Percentiles rank a stretch among this genome's conserved stretches.
phyloP scores from a whole-genome alignment of 2,888 invertebrate genomes.

The Lymantria monacha region DNA sequence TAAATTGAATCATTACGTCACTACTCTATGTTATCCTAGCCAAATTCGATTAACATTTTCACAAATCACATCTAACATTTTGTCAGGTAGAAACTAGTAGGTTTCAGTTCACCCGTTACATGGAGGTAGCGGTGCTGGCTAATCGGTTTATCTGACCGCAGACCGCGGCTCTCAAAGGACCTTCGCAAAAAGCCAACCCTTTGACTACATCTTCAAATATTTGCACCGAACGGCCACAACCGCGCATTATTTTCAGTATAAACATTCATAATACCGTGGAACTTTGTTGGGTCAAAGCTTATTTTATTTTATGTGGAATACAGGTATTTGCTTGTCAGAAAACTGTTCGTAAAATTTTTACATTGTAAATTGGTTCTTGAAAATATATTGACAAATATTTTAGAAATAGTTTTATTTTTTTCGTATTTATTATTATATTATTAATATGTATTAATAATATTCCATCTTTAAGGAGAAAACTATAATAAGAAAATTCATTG shows the following conservation, averaged over 20 bases:
- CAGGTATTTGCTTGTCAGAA: slow-evolving; percentile 27
- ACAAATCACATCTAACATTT: slow-evolving; percentile 15
- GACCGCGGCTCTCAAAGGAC: slow-evolving; percentile 70
- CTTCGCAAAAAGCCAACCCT: slow-evolving; percentile 71
- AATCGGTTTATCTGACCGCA: slow-evolving; percentile 79
- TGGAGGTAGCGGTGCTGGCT: slow-evolving; percentile 34
- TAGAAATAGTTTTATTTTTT: background rate
- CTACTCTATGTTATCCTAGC: background rate
- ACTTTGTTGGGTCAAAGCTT: slow-evolving; percentile 54
- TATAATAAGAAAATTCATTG: background rate
- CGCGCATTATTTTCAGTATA: slow-evolving; percentile 77
- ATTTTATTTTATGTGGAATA: slow-evolving; percentile 46
- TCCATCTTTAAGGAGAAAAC: background rate
- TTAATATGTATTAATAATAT: background rate
- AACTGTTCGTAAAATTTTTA: slow-evolving; percentile 18
- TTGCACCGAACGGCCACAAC: slow-evolving; percentile 70
- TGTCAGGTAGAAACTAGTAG: slow-evolving; percentile 19
- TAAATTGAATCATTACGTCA: slow-evolving; percentile 2
- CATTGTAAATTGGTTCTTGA: slow-evolving; percentile 7
- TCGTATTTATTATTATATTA: too few relatives aligned
- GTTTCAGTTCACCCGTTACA: slow-evolving; percentile 31
- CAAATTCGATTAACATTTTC: slow-evolving; percentile 2
- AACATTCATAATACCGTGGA: slow-evolving; percentile 74
- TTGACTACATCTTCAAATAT: slow-evolving; percentile 78
- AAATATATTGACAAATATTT: background rate